Base-by-base conservation (phyloP, 2,797 vertebrate species). In the Octomys mimax region DNA sequence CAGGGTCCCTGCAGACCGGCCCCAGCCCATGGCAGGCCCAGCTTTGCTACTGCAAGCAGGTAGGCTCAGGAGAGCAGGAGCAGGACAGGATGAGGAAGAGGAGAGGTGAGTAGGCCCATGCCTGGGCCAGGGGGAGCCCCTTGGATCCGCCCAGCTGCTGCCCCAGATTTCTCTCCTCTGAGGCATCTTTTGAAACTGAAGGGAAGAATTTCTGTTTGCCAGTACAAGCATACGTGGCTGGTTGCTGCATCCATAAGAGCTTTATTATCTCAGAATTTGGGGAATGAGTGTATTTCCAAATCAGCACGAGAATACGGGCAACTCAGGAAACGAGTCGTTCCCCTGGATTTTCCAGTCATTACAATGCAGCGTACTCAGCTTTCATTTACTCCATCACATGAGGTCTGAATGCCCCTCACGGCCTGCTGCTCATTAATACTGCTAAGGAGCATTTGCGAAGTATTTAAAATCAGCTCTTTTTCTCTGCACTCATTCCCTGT, bases 381-480 rank as follows among this genome's bases (percentile, higher is more conserved):
- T 95, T 93, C 62, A 87, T 98, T 97, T 96, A 95, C 95, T 97
- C 96, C 96, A 49, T 91, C 82, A 28, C 87, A 49, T 33, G 88
- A 94, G 66, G 68, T 96, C 89, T 95, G 95, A 95, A 96, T 49
- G 87, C 83, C 91, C 75, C 66, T 95, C 88, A 66, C 89, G 68
- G 87, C 92, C 61, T 85, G 46, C 77, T 1, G 0, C 81, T 98
- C 97, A 96, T 98, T 98, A 98, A 96, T 94, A 95, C 95, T 73
- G 46, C 97, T 97, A 97, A 97, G 89, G 96, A 98, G 89, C 94
- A 89, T 95, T 98, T 97, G 90, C 59, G 68, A 94, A 81, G 91
- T 88, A 66, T 98, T 98, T 97, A 91, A 98, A 98, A 97, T 22
- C 8, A 5, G 71, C 97, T 66, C 92, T 97, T 81, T 42, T 66